phyloP scores from a whole-genome alignment of 1,140 invertebrate genomes.

The Diachasma alloeum region DNA sequence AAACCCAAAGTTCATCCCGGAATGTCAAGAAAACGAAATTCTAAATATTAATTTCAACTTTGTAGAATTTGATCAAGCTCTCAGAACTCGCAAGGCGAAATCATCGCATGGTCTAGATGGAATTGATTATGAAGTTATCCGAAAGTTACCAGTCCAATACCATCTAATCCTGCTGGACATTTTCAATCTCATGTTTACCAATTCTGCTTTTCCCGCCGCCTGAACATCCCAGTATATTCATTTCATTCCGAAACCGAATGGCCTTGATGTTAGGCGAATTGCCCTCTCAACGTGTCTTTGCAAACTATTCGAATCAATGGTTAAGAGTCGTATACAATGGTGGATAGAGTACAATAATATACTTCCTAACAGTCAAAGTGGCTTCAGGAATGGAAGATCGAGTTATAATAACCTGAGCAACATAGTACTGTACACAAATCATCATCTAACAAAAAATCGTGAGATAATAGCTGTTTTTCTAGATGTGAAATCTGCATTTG shows the following conservation, averaged over 20 bases:
- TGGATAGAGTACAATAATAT: slow-evolving; percentile 17
- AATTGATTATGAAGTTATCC: not conserved
- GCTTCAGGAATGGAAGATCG: slow-evolving; percentile 23
- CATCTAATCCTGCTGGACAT: not conserved
- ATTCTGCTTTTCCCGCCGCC: not conserved
- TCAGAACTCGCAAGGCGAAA: not conserved
- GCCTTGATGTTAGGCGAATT: not conserved
- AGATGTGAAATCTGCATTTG: no score
- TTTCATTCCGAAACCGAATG: not conserved
- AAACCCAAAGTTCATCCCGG: not conserved
- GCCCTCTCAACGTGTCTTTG: slow-evolving; percentile 18
- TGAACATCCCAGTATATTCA: not conserved
- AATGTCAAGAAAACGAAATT: not conserved
- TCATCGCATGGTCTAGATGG: slow-evolving; percentile 11
- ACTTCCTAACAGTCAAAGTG: slow-evolving; percentile 8
- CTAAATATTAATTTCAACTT: not conserved
- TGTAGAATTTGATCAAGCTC: not conserved
- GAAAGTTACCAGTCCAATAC: no score
- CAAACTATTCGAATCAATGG: slow-evolving; percentile 25
- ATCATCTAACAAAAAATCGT: slow-evolving; percentile 5
- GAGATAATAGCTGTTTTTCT: no score
- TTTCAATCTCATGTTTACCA: not conserved
- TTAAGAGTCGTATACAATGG: slow-evolving; percentile 22
- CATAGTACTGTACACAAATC: slow-evolving; percentile 9
- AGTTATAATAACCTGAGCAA: slow-evolving; percentile 17